Conservation (phyloP, 2,888 invertebrate genomes). For the Agelastica alni region DNA sequence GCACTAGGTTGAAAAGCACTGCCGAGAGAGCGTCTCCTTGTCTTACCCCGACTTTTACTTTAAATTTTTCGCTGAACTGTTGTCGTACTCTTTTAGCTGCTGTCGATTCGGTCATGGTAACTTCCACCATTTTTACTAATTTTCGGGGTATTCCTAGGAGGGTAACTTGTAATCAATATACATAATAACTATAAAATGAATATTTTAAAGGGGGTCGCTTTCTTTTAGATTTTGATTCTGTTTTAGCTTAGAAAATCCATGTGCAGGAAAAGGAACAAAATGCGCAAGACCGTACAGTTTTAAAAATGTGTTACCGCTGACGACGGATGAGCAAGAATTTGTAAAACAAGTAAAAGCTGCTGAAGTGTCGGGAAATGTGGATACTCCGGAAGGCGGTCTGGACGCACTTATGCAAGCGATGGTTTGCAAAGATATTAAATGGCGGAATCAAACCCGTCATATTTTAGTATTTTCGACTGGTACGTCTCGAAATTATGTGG, state of each 20-base stretch:
- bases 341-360: conserved; percentile 53
- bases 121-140: too few relatives aligned
- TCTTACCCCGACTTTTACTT: too few relatives aligned
- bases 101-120: too few relatives aligned
- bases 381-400: conserved; percentile 74
- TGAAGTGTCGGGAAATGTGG: conserved; percentile 60
- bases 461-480: conserved; percentile 77
- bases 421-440: conserved; percentile 73
- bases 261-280: conserved; percentile 38
- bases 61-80: too few relatives aligned
- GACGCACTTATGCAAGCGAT: conserved; percentile 89
- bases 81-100: too few relatives aligned
- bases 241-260: conserved; percentile 47
- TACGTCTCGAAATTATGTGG: conserved; percentile 7
- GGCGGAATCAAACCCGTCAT: conserved; percentile 73
- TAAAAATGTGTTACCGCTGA: conserved; percentile 72
- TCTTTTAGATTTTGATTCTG: too few relatives aligned
- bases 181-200: too few relatives aligned
- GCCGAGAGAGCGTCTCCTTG: too few relatives aligned
- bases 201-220: too few relatives aligned
- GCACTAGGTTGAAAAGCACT: too few relatives aligned
- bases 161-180: too few relatives aligned
- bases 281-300: conserved; percentile 71
- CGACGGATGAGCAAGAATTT: conserved; percentile 60
- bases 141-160: too few relatives aligned